phyloP scores from a whole-genome alignment of 2,797 vertebrate species.

The Sphenopsis melanotis region DNA sequence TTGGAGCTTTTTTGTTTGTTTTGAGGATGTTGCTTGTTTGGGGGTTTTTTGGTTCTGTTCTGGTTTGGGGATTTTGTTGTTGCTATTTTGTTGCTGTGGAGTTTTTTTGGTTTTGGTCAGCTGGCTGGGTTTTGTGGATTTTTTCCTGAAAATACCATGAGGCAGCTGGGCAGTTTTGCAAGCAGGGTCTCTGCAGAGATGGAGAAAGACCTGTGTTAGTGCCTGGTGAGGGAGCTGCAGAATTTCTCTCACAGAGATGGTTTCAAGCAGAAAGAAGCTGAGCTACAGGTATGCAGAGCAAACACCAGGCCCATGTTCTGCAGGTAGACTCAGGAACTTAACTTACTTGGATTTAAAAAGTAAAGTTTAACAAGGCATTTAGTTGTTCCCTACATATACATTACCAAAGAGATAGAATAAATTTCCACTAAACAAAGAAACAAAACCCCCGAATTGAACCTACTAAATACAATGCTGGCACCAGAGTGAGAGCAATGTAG shows the following conservation, averaged over 20 bases:
- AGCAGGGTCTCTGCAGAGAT: not conserved
- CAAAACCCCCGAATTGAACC: not conserved
- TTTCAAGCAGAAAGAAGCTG: not conserved
- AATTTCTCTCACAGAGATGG: not conserved
- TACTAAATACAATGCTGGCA: not conserved
- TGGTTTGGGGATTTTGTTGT: not conserved
- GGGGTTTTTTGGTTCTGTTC: accelerated
- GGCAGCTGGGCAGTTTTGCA: not conserved
- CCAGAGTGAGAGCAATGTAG: not conserved
- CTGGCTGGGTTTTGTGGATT: not conserved
- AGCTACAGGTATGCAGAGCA: not conserved
- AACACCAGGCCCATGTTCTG: not conserved
- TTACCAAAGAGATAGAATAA: not conserved
- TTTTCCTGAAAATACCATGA: accelerated
- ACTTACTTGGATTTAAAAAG: not conserved
- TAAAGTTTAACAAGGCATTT: not conserved
- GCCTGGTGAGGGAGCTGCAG: not conserved
- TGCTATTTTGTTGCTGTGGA: accelerated
- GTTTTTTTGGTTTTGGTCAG: not conserved
- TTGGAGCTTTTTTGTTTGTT: not conserved
- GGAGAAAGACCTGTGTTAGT: not conserved
- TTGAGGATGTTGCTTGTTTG: not conserved
- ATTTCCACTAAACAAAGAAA: not conserved
- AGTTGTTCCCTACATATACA: not conserved
- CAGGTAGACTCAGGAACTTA: not conserved